Base-by-base conservation (phyloP, 2,888 invertebrate species). In the Rhabditoides inermis region DNA sequence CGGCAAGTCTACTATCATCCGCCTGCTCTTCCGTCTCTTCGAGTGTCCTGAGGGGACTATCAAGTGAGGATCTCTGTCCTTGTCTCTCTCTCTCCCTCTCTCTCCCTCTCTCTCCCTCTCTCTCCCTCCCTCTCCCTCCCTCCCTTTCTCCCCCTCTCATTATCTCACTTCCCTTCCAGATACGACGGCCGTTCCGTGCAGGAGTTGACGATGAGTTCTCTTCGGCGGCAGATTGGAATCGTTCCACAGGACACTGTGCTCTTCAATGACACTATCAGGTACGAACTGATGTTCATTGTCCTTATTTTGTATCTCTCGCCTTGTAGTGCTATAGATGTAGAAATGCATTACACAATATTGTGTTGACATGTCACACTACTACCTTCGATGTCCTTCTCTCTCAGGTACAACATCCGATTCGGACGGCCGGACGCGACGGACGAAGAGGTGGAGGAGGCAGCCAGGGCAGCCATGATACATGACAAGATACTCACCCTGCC, bases 381-480 rank as follows among this genome's bases (percentile, higher is more conserved):
- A n/a, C 5, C 2, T 4, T 2, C 35, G n/a, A 20, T 25, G 30
- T 12, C 25, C 15, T 12, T 23, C 3, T 26, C 41, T 54, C 76
- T 30, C 72, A 86, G 86, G 65, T 92, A 90, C 76, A 95, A 95
- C 77, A 92, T 95, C 61, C 86, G 87, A 65, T 95, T 95, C 77
- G 94, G 94, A 0, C 83, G 85, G 61, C 81, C 88, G 39, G 82
- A 83, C 15, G 87, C 92, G 0, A 78, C 83, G 0, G 84, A 88
- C 18, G 84, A 85, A 2, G 90, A 91, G 69, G 83, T 95, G 2
- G 86, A 89, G 62, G 84, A 86, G 30, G 90, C 94, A 10, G 90
- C 94, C 0, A 85, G 85, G 70, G 85, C 86, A 62, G 94, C 94
- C 0, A 92, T 94, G 72, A 92, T 95, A 66, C 94, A 95, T 76